A percentile compares a stretch with the other conserved stretches of the same genome.
Evolutionary conservation across 2,113 vertebrate genomes (phyloP).

Genomic region (Coptodon rendalli): DNA sequence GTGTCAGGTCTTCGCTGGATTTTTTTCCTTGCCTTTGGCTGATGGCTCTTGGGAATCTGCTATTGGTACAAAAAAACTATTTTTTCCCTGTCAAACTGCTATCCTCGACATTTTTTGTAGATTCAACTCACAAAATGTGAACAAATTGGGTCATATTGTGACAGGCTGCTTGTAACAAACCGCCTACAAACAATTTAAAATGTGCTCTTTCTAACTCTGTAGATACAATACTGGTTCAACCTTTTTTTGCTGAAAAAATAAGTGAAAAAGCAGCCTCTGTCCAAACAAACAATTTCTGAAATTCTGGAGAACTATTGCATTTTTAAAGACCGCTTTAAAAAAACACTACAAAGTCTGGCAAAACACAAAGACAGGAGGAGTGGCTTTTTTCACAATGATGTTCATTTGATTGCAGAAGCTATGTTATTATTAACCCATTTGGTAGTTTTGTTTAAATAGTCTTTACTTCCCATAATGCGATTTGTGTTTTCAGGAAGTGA

Average conservation of each 20-base stretch:
- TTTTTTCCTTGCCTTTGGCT: not conserved
- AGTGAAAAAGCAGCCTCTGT: not conserved
- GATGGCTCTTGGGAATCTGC: not conserved
- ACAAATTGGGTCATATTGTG: not conserved
- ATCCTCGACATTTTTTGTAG: not conserved
- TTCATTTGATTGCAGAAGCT: not conserved
- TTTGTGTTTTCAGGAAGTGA: not conserved
- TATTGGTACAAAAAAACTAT: not conserved
- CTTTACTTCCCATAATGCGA: not conserved
- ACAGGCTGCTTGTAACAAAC: not conserved
- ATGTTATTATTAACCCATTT: not conserved
- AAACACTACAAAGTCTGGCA: not conserved
- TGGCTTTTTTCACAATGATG: too few species aligned
- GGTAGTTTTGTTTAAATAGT: not conserved
- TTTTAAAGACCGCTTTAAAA: not conserved
- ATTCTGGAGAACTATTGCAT: not conserved
- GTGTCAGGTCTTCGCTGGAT: not conserved
- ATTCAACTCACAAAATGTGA: not conserved
- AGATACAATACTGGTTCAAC: not conserved
- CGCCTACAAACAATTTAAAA: not conserved
- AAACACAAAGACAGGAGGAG: not conserved
- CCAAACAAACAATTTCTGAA: not conserved
- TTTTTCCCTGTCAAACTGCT: not conserved
- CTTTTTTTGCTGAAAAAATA: not conserved
- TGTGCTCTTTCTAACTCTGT: not conserved